Evolutionary conservation across 2,797 vertebrate species (phyloP).

Genomic region (Numenius phaeopus): DNA sequence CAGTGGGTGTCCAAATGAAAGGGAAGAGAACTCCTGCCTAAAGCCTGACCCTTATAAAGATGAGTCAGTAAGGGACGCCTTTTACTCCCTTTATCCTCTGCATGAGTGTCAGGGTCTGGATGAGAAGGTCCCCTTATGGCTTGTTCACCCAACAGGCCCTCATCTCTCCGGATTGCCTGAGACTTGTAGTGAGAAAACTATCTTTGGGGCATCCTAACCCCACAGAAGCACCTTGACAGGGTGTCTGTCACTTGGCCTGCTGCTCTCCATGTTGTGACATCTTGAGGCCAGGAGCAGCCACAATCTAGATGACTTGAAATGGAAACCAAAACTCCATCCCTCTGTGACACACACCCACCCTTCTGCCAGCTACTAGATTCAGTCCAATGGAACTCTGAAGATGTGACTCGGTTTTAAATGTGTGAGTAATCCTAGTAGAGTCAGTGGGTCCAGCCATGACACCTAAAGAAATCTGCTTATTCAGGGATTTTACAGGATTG

Average conservation of each 20-base stretch:
- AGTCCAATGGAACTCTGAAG: background rate
- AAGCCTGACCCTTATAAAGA: background rate
- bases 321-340: background rate
- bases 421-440: background rate
- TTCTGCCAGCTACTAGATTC: background rate
- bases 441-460: background rate
- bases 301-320: background rate
- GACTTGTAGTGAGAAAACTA: background rate
- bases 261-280: accelerated
- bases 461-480: background rate
- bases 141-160: background rate
- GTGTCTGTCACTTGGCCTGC: background rate
- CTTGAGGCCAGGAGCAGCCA: background rate
- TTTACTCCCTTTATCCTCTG: background rate
- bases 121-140: background rate
- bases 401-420: background rate
- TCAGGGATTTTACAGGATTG: background rate
- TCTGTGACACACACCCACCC: background rate
- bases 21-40: background rate
- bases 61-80: background rate
- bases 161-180: background rate
- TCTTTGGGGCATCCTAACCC: background rate
- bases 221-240: accelerated
- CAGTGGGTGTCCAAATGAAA: background rate
- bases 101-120: background rate